Evolutionary conservation across 2,113 vertebrate genomes (phyloP).

Genomic region (Hippocampus guttulatus): DNA sequence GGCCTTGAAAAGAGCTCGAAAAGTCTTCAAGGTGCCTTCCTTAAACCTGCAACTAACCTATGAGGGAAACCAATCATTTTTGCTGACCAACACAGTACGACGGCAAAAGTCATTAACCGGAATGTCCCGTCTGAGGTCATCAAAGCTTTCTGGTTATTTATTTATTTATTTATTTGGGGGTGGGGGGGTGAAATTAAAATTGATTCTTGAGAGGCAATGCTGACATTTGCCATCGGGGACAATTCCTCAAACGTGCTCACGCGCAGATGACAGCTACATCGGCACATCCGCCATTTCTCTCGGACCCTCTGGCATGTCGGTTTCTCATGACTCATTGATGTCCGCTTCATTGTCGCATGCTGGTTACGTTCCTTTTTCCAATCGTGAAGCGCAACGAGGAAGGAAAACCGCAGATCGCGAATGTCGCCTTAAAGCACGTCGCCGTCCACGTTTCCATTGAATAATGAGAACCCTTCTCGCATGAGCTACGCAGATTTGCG

Average conservation of each 20-base stretch:
- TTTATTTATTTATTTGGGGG: neutral
- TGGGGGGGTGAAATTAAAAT: constrained; percentile 41
- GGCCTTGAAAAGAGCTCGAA: neutral
- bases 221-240: constrained; percentile 12
- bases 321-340: constrained; percentile 15
- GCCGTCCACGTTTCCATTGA: constrained; percentile 57
- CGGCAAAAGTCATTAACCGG: constrained; percentile 53
- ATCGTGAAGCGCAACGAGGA: constrained; percentile 16
- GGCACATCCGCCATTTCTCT: constrained; percentile 26
- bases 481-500: constrained; percentile 47
- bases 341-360: constrained; percentile 17
- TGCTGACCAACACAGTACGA: constrained; percentile 71
- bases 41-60: constrained; percentile 12
- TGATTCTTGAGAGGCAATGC: constrained; percentile 28
- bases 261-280: constrained; percentile 15
- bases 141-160: constrained; percentile 19
- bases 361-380: constrained; percentile 1
- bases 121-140: constrained; percentile 11
- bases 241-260: constrained; percentile 6
- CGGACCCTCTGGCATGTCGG: constrained; percentile 14
- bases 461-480: constrained; percentile 54
- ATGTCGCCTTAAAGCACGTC: constrained; percentile 54
- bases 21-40: neutral
- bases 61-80: constrained; percentile 61
- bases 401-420: constrained; percentile 34